Conservation (phyloP, 1,140 invertebrate species). For the Chelonus insularis region DNA sequence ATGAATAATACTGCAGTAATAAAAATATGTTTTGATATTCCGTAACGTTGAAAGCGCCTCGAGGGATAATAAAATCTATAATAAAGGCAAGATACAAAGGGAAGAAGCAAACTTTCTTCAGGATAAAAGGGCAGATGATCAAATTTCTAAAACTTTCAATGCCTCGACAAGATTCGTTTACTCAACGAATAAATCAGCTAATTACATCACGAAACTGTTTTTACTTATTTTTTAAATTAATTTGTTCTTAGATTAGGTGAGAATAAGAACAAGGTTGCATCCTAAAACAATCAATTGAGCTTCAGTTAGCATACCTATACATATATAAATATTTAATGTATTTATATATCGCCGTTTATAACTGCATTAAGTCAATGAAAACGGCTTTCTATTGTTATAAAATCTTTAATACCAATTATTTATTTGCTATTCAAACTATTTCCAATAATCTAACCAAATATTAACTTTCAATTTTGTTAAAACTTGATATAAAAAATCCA, state of each 20-base stretch:
- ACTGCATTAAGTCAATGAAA: not conserved
- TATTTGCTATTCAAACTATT: conserved; percentile 1
- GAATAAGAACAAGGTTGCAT: conserved; percentile 37
- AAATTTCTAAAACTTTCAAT: no score
- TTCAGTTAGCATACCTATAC: conserved; percentile 51
- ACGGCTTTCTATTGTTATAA: not conserved
- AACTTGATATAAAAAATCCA: no score
- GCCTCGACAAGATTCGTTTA: no score
- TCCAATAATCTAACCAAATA: no score
- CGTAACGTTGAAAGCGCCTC: no score
- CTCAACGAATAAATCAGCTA: not conserved
- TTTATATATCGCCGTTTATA: not conserved
- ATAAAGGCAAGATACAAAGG: not conserved
- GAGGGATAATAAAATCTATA: not conserved
- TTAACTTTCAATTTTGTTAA: no score
- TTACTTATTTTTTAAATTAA: not conserved
- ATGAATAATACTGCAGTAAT: not conserved
- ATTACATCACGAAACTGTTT: not conserved
- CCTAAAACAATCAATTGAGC: conserved; percentile 55
- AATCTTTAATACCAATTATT: not conserved
- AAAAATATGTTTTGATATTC: no score
- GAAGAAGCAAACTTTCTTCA: not conserved
- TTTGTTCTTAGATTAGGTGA: conserved; percentile 2
- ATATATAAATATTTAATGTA: not conserved
- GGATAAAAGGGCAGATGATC: not conserved